Percentiles rank a stretch among this genome's conserved stretches.
phyloP scores from a whole-genome alignment of 2,797 vertebrate species.

The Muraenolepis orangiensis region DNA sequence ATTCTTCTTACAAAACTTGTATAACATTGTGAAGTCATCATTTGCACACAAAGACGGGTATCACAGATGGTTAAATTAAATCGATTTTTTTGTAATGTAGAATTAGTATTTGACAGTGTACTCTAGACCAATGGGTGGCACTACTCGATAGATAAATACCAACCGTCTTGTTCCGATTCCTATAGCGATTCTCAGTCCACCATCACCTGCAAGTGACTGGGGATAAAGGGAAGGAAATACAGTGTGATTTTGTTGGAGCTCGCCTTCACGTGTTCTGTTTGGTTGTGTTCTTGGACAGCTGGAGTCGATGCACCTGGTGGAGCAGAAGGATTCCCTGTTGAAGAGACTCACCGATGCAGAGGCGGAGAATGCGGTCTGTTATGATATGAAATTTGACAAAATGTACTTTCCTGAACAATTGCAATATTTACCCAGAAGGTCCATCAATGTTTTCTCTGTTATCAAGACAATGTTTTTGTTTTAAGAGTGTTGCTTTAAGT shows the following conservation, averaged over 20 bases:
- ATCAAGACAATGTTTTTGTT: background rate
- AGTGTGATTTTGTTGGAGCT: background rate
- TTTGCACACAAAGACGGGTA: background rate
- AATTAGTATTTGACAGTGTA: background rate
- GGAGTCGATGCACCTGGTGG: constrained; percentile 74
- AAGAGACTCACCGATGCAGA: constrained; percentile 80
- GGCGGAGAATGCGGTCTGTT: constrained; percentile 80
- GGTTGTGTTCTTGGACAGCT: constrained; percentile 54
- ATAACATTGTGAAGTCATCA: too few relatives aligned
- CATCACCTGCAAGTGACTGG: background rate
- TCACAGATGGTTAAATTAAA: background rate
- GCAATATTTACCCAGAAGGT: background rate
- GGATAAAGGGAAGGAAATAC: background rate
- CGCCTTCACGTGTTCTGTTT: background rate
- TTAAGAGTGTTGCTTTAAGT: background rate
- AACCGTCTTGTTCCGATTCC: background rate
- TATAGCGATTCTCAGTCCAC: background rate
- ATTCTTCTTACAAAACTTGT: too few relatives aligned
- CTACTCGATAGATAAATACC: background rate
- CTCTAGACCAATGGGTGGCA: background rate
- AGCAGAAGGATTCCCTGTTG: constrained; percentile 77
- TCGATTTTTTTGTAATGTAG: background rate
- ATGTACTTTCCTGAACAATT: background rate
- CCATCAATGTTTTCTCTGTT: background rate
- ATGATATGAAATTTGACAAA: background rate